A percentile compares a stretch with the other conserved stretches of the same genome.
phyloP scores from a whole-genome alignment of 2,888 invertebrate species.

The Psylliodes chrysocephalus region DNA sequence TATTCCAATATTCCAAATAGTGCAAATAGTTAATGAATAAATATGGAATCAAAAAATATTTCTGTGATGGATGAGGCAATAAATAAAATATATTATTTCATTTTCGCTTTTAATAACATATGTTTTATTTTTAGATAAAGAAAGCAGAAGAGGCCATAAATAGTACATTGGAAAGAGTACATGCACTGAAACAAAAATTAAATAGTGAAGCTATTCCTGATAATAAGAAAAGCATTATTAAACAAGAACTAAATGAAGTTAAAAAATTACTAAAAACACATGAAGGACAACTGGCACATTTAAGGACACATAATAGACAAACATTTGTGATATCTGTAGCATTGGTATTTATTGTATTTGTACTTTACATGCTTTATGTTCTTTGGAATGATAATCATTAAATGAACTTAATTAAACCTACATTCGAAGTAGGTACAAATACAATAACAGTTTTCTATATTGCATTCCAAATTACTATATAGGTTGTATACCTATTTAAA shows the following conservation, averaged over 20 bases:
- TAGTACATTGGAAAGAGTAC: conserved; percentile 53
- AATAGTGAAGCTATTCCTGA: conserved; percentile 47
- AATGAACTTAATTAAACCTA: no score
- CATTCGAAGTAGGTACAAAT: no score
- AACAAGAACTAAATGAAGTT: conserved; percentile 57
- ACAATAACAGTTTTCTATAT: no score
- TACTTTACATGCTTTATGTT: conserved; percentile 26
- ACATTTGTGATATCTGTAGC: conserved; percentile 55
- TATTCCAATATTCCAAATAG: no score
- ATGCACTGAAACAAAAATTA: conserved; percentile 55
- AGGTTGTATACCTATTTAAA: no score
- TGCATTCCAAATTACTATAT: no score
- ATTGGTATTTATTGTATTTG: conserved; percentile 42
- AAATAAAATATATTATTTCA: background rate
- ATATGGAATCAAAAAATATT: conserved; percentile 2
- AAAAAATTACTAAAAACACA: conserved; percentile 57
- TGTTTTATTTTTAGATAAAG: conserved; percentile 52
- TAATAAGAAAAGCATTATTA: conserved; percentile 50
- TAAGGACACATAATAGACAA: conserved; percentile 56
- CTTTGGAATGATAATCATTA: background rate
- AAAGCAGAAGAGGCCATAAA: conserved; percentile 57
- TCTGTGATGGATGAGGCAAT: conserved; percentile 13
- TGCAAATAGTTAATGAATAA: no score
- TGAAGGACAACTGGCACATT: conserved; percentile 55
- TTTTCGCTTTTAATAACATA: background rate